Conservation (phyloP, 2,888 invertebrate genomes). For the Phytoseiulus persimilis region DNA sequence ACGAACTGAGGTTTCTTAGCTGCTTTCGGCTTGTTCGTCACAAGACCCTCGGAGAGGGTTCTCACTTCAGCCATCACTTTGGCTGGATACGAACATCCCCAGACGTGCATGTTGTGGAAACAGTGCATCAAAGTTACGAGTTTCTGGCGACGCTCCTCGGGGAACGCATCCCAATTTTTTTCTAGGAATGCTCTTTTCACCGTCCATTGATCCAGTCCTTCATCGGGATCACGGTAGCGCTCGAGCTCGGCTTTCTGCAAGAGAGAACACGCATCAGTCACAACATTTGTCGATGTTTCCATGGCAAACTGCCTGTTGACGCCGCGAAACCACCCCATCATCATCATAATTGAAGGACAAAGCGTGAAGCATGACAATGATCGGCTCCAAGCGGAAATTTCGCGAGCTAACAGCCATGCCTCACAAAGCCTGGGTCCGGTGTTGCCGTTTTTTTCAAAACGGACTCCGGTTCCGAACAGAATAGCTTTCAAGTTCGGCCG, state of each 20-base stretch:
- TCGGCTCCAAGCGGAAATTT: too few relatives aligned
- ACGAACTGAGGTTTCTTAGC: neutral
- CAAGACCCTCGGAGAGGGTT: neutral
- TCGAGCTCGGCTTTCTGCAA: slow-evolving; percentile 20
- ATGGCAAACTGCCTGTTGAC: too few relatives aligned
- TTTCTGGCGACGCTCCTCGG: neutral
- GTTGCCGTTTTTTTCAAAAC: too few relatives aligned
- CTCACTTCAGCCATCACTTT: neutral
- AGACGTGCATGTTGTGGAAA: slow-evolving; percentile 23
- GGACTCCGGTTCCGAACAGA: too few relatives aligned
- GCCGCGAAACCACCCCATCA: too few relatives aligned
- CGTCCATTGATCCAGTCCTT: slow-evolving; percentile 9
- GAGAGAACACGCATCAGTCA: too few relatives aligned
- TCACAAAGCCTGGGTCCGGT: too few relatives aligned
- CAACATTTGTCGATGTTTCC: too few relatives aligned
- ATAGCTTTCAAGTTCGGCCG: too few relatives aligned
- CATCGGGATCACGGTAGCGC: neutral
- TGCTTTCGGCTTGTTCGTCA: neutral
- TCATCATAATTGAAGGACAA: too few relatives aligned
- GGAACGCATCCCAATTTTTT: slow-evolving; percentile 14
- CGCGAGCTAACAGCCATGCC: too few relatives aligned
- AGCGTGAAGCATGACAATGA: too few relatives aligned
- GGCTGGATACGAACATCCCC: slow-evolving; percentile 17
- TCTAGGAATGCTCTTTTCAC: neutral
- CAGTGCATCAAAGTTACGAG: slow-evolving; percentile 5